phyloP scores from a whole-genome alignment of 2,113 vertebrate genomes.

The Oreocharis arfaki region DNA sequence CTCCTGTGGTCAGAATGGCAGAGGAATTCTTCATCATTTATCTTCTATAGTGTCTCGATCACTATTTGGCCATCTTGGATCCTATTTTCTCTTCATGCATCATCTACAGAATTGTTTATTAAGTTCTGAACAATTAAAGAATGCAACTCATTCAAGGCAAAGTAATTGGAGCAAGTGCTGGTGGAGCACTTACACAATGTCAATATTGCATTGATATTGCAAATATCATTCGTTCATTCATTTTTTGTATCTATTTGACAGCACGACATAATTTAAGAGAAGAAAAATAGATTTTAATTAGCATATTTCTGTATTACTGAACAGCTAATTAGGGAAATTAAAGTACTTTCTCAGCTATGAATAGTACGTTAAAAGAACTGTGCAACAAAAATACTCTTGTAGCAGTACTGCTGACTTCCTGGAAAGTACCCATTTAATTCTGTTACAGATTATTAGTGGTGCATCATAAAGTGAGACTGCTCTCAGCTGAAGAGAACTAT shows the following conservation, averaged over 20 bases:
- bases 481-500: background rate
- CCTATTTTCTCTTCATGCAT: background rate
- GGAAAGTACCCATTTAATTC: conserved; percentile 5
- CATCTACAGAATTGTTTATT: background rate
- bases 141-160: background rate
- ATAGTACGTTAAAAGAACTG: background rate
- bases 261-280: background rate
- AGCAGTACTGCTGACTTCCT: background rate
- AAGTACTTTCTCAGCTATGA: background rate
- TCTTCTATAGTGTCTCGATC: background rate
- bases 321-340: conserved; percentile 4
- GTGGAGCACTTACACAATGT: background rate
- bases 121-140: conserved; percentile 6
- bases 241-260: background rate
- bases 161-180: background rate
- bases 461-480: background rate
- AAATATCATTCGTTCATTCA: background rate
- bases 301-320: conserved; percentile 11
- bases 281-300: conserved; percentile 18
- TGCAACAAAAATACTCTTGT: background rate
- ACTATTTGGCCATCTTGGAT: background rate
- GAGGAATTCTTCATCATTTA: background rate
- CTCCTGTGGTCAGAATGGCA: background rate
- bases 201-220: background rate
- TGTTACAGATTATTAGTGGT: background rate